These are phyloP conservation scores for Axea sp. DNA, from an alignment of 2,888 invertebrate species.

Conservation along the genomic window DNA sequence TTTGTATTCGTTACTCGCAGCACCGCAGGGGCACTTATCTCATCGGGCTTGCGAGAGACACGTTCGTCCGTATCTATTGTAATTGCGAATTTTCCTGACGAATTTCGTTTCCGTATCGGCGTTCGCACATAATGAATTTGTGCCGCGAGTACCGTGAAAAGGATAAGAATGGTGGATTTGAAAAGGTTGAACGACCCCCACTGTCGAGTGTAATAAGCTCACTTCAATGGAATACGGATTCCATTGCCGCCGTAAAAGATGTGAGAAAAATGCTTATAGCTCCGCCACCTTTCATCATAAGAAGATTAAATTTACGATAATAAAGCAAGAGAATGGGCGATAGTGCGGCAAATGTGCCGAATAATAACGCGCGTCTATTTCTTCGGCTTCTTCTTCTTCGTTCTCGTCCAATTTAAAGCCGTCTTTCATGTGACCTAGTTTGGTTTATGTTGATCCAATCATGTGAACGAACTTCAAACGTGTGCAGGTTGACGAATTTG, in stretches of 20 bases:
- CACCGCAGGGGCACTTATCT: conserved; percentile 68
- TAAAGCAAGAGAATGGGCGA: conserved; percentile 54
- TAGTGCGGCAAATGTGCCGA: conserved; percentile 51
- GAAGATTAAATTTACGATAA: conserved; percentile 58
- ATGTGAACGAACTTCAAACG: conserved; percentile 35
- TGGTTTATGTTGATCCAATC: conserved; percentile 45
- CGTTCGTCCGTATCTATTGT: conserved; percentile 53
- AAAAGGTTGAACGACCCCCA: conserved; percentile 32
- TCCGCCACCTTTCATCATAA: conserved; percentile 53
- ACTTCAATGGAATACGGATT: conserved; percentile 70
- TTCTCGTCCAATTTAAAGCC: conserved; percentile 45
- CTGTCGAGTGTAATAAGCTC: conserved; percentile 64
- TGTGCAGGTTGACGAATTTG: conserved; percentile 47
- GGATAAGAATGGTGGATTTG: conserved; percentile 58
- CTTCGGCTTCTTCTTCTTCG: conserved; percentile 18
- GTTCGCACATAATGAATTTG: conserved; percentile 55
- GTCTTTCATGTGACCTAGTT: conserved; percentile 54
- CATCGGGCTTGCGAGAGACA: conserved; percentile 39
- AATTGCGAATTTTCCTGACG: conserved; percentile 64
- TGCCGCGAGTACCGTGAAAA: conserved; percentile 44
- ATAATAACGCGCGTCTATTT: conserved; percentile 48
- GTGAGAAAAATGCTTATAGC: conserved; percentile 54
- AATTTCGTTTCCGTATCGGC: conserved; percentile 51
- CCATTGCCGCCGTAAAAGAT: conserved; percentile 67
- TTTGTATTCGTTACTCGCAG: conserved; percentile 72